These are phyloP conservation scores for Sparus aurata DNA, from an alignment of 2,797 vertebrate species.

Conservation along the genomic window DNA sequence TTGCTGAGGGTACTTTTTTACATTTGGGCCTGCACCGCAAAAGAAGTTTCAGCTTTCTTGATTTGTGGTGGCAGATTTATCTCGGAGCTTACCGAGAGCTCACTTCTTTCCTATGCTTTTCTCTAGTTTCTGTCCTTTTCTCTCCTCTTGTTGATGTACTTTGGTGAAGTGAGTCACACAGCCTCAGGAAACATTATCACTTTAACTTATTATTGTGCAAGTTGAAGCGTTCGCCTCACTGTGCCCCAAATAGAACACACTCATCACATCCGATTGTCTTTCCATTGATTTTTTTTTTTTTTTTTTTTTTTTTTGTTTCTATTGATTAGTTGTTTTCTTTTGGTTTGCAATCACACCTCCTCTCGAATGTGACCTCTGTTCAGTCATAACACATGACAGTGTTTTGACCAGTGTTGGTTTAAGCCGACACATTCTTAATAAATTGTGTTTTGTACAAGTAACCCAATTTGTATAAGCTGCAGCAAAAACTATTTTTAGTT, in stretches of 20 bases:
- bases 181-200: background rate
- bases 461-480: too few species aligned
- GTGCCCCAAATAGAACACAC: background rate
- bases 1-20: background rate
- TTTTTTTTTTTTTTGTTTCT: background rate
- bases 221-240: background rate
- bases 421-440: too few species aligned
- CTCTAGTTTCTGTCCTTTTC: background rate
- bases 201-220: background rate
- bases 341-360: too few species aligned
- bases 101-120: background rate
- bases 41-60: background rate
- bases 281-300: background rate
- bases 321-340: too few species aligned
- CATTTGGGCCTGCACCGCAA: background rate
- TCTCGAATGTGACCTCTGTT: too few species aligned
- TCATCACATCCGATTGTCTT: background rate
- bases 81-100: background rate
- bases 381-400: too few species aligned
- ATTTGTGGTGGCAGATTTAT: background rate
- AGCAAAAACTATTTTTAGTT: too few species aligned
- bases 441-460: too few species aligned
- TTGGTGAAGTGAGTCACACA: background rate
- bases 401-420: too few species aligned
- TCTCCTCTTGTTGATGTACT: background rate